Evolutionary conservation across 1,140 invertebrate genomes (phyloP).

Genomic region (Hycleus cichorii): DNA sequence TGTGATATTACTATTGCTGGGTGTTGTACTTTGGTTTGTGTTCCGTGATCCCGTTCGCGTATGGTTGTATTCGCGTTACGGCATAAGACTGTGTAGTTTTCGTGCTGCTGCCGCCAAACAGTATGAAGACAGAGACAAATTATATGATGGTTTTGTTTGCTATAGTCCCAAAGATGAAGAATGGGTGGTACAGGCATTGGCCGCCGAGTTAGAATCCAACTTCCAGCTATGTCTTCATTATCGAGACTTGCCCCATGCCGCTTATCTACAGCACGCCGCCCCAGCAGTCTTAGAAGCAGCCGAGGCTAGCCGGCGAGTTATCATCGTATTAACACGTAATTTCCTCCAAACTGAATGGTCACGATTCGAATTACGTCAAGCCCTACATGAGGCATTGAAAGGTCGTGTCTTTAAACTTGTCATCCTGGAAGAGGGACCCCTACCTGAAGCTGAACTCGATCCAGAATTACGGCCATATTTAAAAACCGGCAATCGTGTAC

Average conservation of each 20-base stretch:
- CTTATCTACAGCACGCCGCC: slow-evolving; percentile 64
- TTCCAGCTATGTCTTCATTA: slow-evolving; percentile 85
- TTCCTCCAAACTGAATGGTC: slow-evolving; percentile 84
- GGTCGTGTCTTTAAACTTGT: slow-evolving; percentile 77
- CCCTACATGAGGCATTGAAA: slow-evolving; percentile 77
- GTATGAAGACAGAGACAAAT: slow-evolving; percentile 71
- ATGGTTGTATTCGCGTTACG: slow-evolving; percentile 83
- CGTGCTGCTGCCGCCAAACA: slow-evolving; percentile 43
- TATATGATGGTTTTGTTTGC: slow-evolving; percentile 88
- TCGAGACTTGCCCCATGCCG: slow-evolving; percentile 64
- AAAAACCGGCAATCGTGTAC: slow-evolving; percentile 72
- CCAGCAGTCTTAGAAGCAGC: slow-evolving; percentile 78
- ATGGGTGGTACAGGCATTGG: slow-evolving; percentile 76
- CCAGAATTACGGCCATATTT: slow-evolving; percentile 81
- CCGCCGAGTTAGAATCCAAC: slow-evolving; percentile 74
- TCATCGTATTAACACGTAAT: slow-evolving; percentile 73
- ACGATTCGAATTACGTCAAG: slow-evolving; percentile 73
- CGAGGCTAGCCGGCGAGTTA: slow-evolving; percentile 71
- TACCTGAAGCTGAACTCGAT: slow-evolving; percentile 73
- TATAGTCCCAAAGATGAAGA: slow-evolving; percentile 90
- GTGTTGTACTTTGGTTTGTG: slow-evolving; percentile 70
- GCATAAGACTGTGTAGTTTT: slow-evolving; percentile 66
- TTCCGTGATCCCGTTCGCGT: slow-evolving; percentile 76
- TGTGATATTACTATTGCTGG: slow-evolving; percentile 62
- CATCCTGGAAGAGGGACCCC: slow-evolving; percentile 74